Conservation (phyloP, 2,888 invertebrate species). For the Platypus cylindrus region DNA sequence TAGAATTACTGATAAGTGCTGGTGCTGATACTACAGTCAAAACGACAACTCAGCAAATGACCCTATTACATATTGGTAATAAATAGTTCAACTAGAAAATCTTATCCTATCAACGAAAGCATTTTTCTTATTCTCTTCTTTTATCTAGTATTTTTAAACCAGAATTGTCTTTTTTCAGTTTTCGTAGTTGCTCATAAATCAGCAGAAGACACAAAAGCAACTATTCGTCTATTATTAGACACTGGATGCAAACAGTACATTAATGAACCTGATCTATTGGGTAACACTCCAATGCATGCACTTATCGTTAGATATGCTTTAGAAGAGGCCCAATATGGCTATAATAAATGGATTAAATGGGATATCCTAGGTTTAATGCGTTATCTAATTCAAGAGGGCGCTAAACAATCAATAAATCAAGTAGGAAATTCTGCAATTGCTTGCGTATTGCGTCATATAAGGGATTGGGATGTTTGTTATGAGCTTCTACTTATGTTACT, state of each 20-base stretch:
- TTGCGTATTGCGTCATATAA: slow-evolving; percentile 55
- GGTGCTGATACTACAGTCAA: slow-evolving; percentile 59
- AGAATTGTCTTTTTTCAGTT: slow-evolving; percentile 32
- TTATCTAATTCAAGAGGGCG: slow-evolving; percentile 48
- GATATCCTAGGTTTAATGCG: slow-evolving; percentile 58
- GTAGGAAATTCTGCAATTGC: slow-evolving; percentile 55
- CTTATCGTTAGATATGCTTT: slow-evolving; percentile 50
- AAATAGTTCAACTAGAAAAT: too few species aligned
- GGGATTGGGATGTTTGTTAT: slow-evolving; percentile 55
- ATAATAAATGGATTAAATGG: slow-evolving; percentile 62
- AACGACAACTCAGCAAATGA: slow-evolving; percentile 61
- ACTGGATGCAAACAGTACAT: slow-evolving; percentile 61
- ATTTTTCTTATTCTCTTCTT: background rate
- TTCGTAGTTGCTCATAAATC: slow-evolving; percentile 56
- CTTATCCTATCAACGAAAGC: slow-evolving; percentile 19
- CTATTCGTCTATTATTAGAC: slow-evolving; percentile 53
- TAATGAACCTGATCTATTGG: slow-evolving; percentile 57
- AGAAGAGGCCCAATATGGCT: slow-evolving; percentile 54
- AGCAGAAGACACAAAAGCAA: slow-evolving; percentile 57
- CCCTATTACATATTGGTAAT: slow-evolving; percentile 48
- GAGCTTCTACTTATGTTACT: slow-evolving; percentile 47
- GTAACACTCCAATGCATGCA: slow-evolving; percentile 61
- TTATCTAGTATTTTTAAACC: background rate
- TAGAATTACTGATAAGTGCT: slow-evolving; percentile 49
- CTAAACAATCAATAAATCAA: slow-evolving; percentile 55